A percentile compares a stretch with the other conserved stretches of the same genome.
phyloP scores from a whole-genome alignment of 2,113 vertebrate species.

The Ailuropoda melanoleuca region DNA sequence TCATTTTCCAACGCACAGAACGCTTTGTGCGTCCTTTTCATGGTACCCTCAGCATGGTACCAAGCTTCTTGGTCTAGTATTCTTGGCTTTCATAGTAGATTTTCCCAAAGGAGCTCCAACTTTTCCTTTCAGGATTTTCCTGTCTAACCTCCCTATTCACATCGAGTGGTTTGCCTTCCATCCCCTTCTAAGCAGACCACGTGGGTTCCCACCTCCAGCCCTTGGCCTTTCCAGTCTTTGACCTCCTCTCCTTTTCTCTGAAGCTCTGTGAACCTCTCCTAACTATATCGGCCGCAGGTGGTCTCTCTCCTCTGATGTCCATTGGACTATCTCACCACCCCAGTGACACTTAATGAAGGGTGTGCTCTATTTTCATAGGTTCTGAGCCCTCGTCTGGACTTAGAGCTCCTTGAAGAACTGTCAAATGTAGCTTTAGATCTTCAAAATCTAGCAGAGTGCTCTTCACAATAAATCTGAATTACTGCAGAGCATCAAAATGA shows the following conservation, averaged over 20 bases:
- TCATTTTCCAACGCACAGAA: not conserved
- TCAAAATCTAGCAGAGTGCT: not conserved
- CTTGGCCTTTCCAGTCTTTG: rapidly evolving
- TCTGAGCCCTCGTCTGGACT: not conserved
- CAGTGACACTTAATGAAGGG: not conserved
- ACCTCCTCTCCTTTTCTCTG: not conserved
- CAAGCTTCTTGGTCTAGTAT: not conserved
- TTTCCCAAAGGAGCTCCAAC: not conserved
- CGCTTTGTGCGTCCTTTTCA: not conserved
- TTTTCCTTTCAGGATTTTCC: not conserved
- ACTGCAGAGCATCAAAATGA: not conserved
- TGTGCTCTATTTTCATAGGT: not conserved
- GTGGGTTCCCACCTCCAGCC: too few species aligned
- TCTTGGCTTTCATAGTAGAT: not conserved
- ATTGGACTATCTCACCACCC: not conserved
- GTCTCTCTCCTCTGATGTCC: not conserved
- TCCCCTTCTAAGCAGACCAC: not conserved
- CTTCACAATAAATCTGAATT: not conserved
- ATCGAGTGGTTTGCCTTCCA: not conserved
- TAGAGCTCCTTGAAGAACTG: not conserved
- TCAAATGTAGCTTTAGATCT: not conserved
- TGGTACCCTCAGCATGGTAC: not conserved
- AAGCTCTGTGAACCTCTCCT: not conserved
- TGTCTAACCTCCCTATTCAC: not conserved
- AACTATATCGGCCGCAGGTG: rapidly evolving